These are phyloP conservation scores for Psittacara wagleri DNA, from an alignment of 2,113 vertebrate species.

Conservation along the genomic window DNA sequence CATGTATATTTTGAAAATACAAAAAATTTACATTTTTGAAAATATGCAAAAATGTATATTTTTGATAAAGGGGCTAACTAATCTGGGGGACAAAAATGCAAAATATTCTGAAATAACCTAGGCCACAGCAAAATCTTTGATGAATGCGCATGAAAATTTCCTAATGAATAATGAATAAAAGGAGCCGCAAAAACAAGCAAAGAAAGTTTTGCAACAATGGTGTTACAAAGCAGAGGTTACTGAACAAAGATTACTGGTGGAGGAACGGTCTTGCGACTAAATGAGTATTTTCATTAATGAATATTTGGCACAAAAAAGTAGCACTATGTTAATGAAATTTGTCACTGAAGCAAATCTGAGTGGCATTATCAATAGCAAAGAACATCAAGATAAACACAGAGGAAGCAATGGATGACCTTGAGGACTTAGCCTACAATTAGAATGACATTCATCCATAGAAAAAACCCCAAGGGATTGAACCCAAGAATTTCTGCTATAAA, in stretches of 20 bases:
- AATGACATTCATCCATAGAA: neutral
- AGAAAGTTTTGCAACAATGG: neutral
- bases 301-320: neutral
- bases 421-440: neutral
- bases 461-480: neutral
- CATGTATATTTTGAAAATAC: neutral
- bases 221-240: neutral
- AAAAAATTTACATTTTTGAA: neutral
- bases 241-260: neutral
- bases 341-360: neutral
- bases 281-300: neutral
- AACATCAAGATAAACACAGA: neutral
- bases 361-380: neutral
- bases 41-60: neutral
- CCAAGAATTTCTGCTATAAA: neutral
- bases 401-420: neutral
- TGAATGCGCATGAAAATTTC: neutral
- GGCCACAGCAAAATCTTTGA: neutral
- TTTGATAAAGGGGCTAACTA: neutral
- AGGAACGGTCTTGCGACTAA: neutral
- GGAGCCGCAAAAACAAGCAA: neutral
- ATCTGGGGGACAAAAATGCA: neutral
- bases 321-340: neutral
- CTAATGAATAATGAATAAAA: neutral
- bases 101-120: neutral